phyloP scores from a whole-genome alignment of 2,113 vertebrate species.

The Petroica traversi region DNA sequence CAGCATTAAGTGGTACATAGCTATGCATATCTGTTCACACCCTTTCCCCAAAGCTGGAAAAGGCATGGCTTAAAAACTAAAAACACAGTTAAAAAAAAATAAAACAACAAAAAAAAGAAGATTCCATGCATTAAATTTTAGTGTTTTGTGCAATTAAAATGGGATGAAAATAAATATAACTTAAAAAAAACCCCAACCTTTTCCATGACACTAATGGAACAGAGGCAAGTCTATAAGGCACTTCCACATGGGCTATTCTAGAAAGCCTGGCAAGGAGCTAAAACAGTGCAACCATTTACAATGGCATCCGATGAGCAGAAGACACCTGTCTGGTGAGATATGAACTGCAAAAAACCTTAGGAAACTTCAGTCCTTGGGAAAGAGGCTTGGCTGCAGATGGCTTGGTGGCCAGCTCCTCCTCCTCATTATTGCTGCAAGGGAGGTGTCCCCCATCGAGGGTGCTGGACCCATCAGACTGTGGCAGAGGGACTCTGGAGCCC shows the following conservation, averaged over 20 bases:
- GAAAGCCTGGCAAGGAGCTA: constrained; percentile 20
- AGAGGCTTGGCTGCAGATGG: background rate
- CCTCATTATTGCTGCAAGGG: background rate
- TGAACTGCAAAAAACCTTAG: background rate
- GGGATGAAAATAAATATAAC: constrained; percentile 81
- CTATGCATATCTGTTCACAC: background rate
- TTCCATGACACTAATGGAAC: constrained; percentile 65
- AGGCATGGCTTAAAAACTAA: constrained; percentile 36
- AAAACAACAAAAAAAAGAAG: background rate
- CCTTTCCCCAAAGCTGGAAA: constrained; percentile 10
- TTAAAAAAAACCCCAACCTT: constrained; percentile 66
- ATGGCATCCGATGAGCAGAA: background rate
- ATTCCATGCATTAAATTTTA: constrained; percentile 72
- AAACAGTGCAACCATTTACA: constrained; percentile 48
- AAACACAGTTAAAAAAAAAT: background rate
- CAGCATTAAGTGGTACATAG: constrained; percentile 21
- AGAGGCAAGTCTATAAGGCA: constrained; percentile 68
- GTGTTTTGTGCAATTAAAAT: constrained; percentile 81
- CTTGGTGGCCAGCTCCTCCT: background rate
- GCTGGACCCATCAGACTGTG: background rate
- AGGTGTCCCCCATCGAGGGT: background rate
- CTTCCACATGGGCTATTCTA: constrained; percentile 59
- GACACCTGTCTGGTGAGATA: constrained; percentile 2
- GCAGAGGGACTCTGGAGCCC: background rate
- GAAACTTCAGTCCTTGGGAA: background rate